These are phyloP conservation scores for Chiroxiphia lanceolata DNA, from an alignment of 2,797 vertebrate genomes.

Conservation along the genomic window DNA sequence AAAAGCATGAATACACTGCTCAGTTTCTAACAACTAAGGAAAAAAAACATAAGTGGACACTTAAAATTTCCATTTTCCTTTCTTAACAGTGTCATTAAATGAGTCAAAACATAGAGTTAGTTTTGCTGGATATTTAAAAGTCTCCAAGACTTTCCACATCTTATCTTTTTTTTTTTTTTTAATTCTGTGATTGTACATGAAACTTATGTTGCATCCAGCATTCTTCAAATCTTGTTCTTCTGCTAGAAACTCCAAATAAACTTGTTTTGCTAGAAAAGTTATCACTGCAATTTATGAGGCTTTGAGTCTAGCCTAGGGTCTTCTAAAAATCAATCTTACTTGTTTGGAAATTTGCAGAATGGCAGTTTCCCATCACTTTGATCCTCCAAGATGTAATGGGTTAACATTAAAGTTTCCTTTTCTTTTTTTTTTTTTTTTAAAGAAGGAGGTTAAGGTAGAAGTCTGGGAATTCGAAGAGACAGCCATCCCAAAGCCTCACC, in stretches of 20 bases:
- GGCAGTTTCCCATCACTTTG: neutral
- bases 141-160: neutral
- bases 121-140: neutral
- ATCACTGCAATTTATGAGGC: neutral
- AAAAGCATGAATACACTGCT: neutral
- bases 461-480: neutral
- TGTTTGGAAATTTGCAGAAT: neutral
- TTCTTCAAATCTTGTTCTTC: neutral
- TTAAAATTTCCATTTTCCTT: neutral
- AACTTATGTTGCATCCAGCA: neutral
- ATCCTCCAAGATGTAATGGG: neutral
- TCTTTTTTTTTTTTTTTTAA: neutral
- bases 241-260: neutral
- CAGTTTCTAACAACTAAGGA: neutral
- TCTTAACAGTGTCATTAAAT: neutral
- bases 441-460: neutral
- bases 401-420: neutral
- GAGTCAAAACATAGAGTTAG: neutral
- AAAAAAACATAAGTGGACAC: neutral
- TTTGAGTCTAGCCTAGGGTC: neutral
- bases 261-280: neutral
- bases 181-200: neutral
- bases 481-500: neutral
- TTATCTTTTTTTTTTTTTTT: neutral
- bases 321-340: neutral